Percentiles rank a stretch among this genome's conserved stretches.
phyloP scores from a whole-genome alignment of 2,888 invertebrate genomes.

The Diarsia mendica region DNA sequence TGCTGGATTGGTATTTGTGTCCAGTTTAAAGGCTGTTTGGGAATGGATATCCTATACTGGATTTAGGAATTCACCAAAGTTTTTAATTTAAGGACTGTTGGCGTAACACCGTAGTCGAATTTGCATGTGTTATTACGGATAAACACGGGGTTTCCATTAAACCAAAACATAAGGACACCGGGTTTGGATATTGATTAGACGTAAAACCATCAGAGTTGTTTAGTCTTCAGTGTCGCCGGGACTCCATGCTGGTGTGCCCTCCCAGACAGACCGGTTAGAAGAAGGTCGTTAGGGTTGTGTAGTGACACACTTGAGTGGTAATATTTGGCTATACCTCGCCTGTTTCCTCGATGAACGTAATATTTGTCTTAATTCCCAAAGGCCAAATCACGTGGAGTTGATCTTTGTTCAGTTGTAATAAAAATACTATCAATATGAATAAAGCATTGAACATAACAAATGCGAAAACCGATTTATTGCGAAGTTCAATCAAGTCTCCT shows the following conservation, averaged over 20 bases:
- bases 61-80: conserved; percentile 36
- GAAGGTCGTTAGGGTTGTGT: conserved; percentile 89
- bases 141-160: conserved; percentile 60
- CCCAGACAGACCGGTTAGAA: conserved; percentile 89
- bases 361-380: conserved; percentile 98
- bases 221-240: conserved; percentile 83
- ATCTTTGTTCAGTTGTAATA: conserved; percentile 99
- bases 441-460: conserved; percentile 99
- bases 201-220: conserved; percentile 82
- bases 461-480: conserved; percentile 99
- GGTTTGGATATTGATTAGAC: conserved; percentile 80
- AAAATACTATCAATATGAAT: conserved; percentile 99
- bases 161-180: conserved; percentile 69
- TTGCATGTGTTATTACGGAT: conserved; percentile 55
- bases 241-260: conserved; percentile 89
- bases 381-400: conserved; percentile 99
- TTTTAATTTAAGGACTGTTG: conserved; percentile 37
- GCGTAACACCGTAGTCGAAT: conserved; percentile 58
- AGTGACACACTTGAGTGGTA: conserved; percentile 86
- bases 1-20: conserved; percentile 51
- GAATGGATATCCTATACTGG: conserved; percentile 34
- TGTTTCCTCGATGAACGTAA: conserved; percentile 97
- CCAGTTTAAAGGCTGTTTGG: conserved; percentile 50
- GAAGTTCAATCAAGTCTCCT: conserved; percentile 97
- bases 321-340: conserved; percentile 94